These are phyloP conservation scores for Penaeus indicus DNA, from an alignment of 1,140 invertebrate species.

Conservation along the genomic window DNA sequence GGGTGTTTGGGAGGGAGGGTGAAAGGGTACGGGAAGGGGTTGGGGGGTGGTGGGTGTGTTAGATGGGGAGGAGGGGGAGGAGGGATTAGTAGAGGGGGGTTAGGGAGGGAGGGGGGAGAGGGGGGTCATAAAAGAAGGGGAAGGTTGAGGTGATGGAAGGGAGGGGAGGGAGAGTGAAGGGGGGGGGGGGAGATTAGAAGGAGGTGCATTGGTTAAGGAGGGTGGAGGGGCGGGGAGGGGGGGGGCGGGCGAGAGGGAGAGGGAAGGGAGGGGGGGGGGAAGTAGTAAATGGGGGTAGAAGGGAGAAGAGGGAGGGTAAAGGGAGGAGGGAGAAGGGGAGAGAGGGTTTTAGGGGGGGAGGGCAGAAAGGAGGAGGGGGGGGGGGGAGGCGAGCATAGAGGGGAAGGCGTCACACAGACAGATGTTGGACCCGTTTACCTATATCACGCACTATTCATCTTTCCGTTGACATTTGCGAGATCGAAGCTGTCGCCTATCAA, in stretches of 20 bases:
- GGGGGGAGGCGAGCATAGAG: slow-evolving; percentile 7
- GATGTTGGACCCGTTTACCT: background rate
- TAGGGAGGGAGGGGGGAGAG: background rate
- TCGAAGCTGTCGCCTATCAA: background rate
- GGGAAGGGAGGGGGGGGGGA: slow-evolving; percentile 15
- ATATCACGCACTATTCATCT: too few species aligned
- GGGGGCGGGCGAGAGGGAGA: background rate
- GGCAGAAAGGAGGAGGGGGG: background rate
- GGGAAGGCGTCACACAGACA: background rate
- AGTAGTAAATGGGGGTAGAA: slow-evolving; percentile 21
- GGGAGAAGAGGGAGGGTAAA: slow-evolving; percentile 26
- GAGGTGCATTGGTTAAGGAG: slow-evolving; percentile 9
- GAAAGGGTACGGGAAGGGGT: too few species aligned
- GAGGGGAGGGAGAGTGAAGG: background rate
- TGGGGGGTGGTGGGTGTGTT: background rate
- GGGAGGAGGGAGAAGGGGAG: background rate
- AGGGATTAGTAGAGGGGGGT: background rate
- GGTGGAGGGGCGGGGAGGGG: background rate
- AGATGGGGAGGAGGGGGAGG: background rate
- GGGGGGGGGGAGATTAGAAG: background rate
- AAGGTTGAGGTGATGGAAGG: background rate
- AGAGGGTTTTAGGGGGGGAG: background rate
- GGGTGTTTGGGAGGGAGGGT: too few species aligned
- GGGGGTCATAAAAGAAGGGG: background rate
- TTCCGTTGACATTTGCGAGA: too few species aligned